Percentiles rank a stretch among this genome's conserved stretches.
Conservation (phyloP, 2,797 vertebrate genomes). For the Rhabdomys pumilio region DNA sequence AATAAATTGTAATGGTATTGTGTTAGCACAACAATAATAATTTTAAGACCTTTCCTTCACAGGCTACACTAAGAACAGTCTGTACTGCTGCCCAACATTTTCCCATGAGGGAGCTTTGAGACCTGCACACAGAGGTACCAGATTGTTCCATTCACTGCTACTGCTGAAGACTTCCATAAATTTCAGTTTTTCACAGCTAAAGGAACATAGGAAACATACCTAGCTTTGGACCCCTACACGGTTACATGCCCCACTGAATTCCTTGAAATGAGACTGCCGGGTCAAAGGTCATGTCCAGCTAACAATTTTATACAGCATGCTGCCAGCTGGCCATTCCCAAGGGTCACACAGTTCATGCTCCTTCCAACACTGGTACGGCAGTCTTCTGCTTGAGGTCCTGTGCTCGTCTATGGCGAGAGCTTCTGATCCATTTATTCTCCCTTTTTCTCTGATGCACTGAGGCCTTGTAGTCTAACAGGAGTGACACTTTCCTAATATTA, state of each 20-base stretch:
- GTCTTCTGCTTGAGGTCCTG: neutral
- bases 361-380: neutral
- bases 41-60: constrained; percentile 5
- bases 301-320: neutral
- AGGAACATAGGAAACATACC: constrained; percentile 28
- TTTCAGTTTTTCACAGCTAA: constrained; percentile 53
- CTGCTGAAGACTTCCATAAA: neutral
- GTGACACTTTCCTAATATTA: neutral
- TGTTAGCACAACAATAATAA: constrained; percentile 3
- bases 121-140: constrained; percentile 3
- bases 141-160: neutral
- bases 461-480: neutral
- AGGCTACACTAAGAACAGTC: constrained; percentile 38
- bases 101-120: constrained; percentile 28
- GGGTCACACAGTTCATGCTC: neutral
- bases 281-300: neutral
- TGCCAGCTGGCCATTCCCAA: neutral
- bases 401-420: neutral
- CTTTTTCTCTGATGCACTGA: neutral
- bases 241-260: constrained; percentile 17
- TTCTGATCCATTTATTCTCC: neutral
- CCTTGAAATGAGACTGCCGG: constrained; percentile 13
- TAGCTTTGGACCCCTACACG: constrained; percentile 14
- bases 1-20: neutral
- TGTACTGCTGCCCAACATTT: constrained; percentile 17